These are phyloP conservation scores for Drosophila peninsularis DNA, from an alignment of 2,888 invertebrate genomes.

Conservation along the genomic window DNA sequence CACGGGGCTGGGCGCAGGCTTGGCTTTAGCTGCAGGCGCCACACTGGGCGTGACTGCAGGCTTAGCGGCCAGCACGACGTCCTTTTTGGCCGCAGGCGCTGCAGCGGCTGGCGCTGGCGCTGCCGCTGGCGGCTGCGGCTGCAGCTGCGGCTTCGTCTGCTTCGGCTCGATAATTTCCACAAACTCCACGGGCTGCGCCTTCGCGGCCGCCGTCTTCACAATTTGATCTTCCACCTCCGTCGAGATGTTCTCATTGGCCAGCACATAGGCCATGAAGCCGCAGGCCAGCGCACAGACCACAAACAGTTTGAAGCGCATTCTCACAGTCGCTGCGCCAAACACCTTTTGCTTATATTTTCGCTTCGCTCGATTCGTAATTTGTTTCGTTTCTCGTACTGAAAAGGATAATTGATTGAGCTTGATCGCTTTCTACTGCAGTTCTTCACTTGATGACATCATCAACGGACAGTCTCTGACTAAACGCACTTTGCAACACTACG, in stretches of 20 bases:
- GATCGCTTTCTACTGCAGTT: too few relatives aligned
- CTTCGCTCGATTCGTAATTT: slow-evolving; percentile 48
- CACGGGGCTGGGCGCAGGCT: neutral
- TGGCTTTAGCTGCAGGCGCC: slow-evolving; percentile 3
- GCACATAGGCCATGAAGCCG: slow-evolving; percentile 68
- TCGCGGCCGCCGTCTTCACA: slow-evolving; percentile 36
- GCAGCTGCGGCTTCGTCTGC: slow-evolving; percentile 4
- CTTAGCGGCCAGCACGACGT: slow-evolving; percentile 19
- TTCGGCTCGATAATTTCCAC: slow-evolving; percentile 59
- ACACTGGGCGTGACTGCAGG: slow-evolving; percentile 16
- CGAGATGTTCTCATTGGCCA: slow-evolving; percentile 78
- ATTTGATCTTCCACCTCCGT: slow-evolving; percentile 69
- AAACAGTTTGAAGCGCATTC: slow-evolving; percentile 80
- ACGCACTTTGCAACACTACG: slow-evolving; percentile 5
- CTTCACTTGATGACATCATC: slow-evolving; percentile 19
- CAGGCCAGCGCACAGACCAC: slow-evolving; percentile 76
- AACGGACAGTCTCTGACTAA: neutral
- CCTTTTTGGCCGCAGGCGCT: slow-evolving; percentile 19
- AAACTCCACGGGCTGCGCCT: slow-evolving; percentile 51
- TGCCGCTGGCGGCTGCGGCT: slow-evolving; percentile 4
- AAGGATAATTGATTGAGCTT: slow-evolving; percentile 12
- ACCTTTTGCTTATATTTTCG: slow-evolving; percentile 20
- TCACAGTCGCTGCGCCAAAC: slow-evolving; percentile 25
- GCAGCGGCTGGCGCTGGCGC: neutral
- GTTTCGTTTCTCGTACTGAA: slow-evolving; percentile 64